phyloP scores from a whole-genome alignment of 2,797 vertebrate genomes.

The Chaunax sp. region DNA sequence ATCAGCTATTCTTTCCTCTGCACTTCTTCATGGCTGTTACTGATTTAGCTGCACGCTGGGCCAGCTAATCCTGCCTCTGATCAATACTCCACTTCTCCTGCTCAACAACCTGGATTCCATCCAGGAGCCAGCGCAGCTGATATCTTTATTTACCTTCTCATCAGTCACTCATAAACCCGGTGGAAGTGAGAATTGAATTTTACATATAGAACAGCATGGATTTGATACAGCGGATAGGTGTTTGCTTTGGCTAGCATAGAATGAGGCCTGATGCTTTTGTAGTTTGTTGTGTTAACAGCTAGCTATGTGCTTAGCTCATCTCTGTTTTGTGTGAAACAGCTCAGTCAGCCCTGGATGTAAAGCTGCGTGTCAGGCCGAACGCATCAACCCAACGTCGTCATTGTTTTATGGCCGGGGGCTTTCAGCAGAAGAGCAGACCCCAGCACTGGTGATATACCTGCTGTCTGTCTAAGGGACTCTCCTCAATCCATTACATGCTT shows the following conservation, averaged over 20 bases:
- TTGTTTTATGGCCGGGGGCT: constrained; percentile 46
- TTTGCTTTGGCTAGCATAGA: background rate
- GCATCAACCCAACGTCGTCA: constrained; percentile 36
- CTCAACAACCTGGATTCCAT: constrained; percentile 55
- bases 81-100: constrained; percentile 67
- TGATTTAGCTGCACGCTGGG: constrained; percentile 65
- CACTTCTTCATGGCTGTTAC: constrained; percentile 44
- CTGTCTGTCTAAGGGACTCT: constrained; percentile 62
- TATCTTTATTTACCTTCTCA: constrained; percentile 51
- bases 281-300: constrained; percentile 2
- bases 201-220: constrained; percentile 18
- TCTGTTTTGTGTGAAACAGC: constrained; percentile 45
- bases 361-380: constrained; percentile 32
- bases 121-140: constrained; percentile 39
- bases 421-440: constrained; percentile 37
- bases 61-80: constrained; percentile 66
- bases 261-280: constrained; percentile 17
- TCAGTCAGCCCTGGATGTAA: constrained; percentile 42
- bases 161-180: constrained; percentile 50
- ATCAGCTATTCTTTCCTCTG: constrained; percentile 32
- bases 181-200: constrained; percentile 22
- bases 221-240: constrained; percentile 11
- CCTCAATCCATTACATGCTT: constrained; percentile 72
- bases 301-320: constrained; percentile 46
- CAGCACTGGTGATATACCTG: constrained; percentile 55